Conservation (phyloP, 2,113 vertebrate genomes). For the Cercocebus atys region DNA sequence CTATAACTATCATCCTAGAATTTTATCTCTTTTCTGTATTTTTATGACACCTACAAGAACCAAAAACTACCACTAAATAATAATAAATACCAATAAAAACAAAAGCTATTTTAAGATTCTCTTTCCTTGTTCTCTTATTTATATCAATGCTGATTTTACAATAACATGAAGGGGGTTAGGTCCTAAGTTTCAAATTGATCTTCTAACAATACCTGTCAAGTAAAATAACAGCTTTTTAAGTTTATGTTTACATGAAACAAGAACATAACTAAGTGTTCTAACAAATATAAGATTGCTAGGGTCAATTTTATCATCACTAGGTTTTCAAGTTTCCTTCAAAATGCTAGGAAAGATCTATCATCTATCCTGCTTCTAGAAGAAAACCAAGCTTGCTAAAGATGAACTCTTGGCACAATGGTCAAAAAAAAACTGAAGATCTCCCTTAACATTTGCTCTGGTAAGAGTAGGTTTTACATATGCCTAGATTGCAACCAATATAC, state of each 20-base stretch:
- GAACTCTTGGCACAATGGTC: neutral
- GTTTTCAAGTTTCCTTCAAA: constrained; percentile 51
- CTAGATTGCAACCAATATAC: neutral
- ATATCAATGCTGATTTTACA: constrained; percentile 21
- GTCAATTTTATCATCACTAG: constrained; percentile 19
- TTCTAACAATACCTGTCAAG: constrained; percentile 17
- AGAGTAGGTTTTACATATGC: neutral
- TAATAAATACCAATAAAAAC: neutral
- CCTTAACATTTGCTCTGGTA: neutral
- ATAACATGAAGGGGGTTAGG: constrained; percentile 1
- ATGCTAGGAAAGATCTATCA: constrained; percentile 8
- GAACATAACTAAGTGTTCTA: neutral
- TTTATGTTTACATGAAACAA: constrained; percentile 51
- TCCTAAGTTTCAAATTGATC: constrained; percentile 26
- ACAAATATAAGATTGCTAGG: neutral
- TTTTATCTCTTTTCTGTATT: neutral
- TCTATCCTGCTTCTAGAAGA: neutral
- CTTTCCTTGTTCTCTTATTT: constrained; percentile 28
- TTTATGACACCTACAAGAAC: neutral
- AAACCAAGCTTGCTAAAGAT: neutral
- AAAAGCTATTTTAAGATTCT: constrained; percentile 21
- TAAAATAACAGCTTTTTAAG: constrained; percentile 41
- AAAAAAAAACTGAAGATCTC: neutral
- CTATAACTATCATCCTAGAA: neutral
- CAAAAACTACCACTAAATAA: constrained; percentile 52